Conservation (phyloP, 2,113 vertebrate genomes). For the Tinamus guttatus region DNA sequence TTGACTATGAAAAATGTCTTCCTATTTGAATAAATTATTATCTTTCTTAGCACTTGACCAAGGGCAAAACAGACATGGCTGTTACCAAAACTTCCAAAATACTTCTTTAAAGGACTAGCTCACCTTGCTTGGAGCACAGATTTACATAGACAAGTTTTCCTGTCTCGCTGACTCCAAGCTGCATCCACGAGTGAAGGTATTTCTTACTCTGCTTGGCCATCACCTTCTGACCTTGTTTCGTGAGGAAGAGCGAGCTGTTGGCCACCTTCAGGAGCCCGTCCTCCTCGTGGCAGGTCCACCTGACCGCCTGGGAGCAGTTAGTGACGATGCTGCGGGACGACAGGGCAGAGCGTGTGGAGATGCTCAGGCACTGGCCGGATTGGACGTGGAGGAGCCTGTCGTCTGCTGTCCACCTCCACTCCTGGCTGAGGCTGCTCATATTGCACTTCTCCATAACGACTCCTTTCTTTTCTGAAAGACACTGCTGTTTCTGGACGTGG, state of each 20-base stretch:
- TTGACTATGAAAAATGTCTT: not conserved
- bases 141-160: conserved; percentile 69
- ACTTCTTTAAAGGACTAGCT: conserved; percentile 62
- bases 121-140: conserved; percentile 85
- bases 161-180: conserved; percentile 72
- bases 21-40: not conserved
- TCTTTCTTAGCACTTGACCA: not conserved
- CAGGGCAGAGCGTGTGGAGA: conserved; percentile 57
- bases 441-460: conserved; percentile 81
- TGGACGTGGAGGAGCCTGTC: conserved; percentile 79
- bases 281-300: conserved; percentile 83
- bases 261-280: conserved; percentile 80
- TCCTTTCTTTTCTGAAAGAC: conserved; percentile 73
- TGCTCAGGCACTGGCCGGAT: conserved; percentile 80
- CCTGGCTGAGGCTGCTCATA: conserved; percentile 75
- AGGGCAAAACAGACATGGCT: not conserved
- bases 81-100: not conserved
- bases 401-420: conserved; percentile 84
- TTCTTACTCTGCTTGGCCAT: conserved; percentile 77
- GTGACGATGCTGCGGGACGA: conserved; percentile 67
- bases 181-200: conserved; percentile 86
- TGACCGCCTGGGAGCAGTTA: conserved; percentile 79
- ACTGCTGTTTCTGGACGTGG: conserved; percentile 79
- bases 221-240: conserved; percentile 80
- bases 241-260: conserved; percentile 82